A percentile compares a stretch with the other conserved stretches of the same genome.
Evolutionary conservation across 1,140 invertebrate genomes (phyloP).

Genomic region (Trichonephila inaurata): DNA sequence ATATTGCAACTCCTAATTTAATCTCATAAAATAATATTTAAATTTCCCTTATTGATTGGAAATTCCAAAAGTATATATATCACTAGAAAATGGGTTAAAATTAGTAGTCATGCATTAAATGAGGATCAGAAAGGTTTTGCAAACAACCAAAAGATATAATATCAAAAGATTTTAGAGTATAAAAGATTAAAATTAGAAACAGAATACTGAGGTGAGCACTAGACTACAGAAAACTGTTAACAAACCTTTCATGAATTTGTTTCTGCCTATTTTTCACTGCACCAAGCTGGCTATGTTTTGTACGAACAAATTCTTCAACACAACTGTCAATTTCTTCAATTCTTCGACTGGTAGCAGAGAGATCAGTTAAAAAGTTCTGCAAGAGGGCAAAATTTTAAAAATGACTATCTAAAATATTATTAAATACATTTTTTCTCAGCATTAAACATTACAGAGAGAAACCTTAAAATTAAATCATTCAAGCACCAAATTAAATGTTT

Average conservation of each 20-base stretch:
- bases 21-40: too few relatives aligned
- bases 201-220: too few relatives aligned
- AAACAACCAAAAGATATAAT: too few relatives aligned
- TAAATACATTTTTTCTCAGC: not conserved
- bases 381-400: conserved; percentile 78
- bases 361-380: conserved; percentile 95
- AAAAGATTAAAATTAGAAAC: too few relatives aligned
- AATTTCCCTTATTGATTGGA: too few relatives aligned
- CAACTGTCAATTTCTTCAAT: conserved; percentile 93
- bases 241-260: conserved; percentile 88
- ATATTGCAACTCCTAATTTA: too few relatives aligned
- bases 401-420: not conserved
- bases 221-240: not conserved
- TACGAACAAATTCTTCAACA: conserved; percentile 91
- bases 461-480: not conserved
- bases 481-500: not conserved
- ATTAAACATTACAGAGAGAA: not conserved
- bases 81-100: too few relatives aligned
- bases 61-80: too few relatives aligned
- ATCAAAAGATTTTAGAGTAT: too few relatives aligned
- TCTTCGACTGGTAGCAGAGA: conserved; percentile 94
- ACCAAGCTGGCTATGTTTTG: conserved; percentile 93
- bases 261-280: conserved; percentile 88
- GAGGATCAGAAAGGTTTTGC: too few relatives aligned
- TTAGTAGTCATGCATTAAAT: too few relatives aligned